Evolutionary conservation across 2,888 invertebrate genomes (phyloP).

Genomic region (Heliconius hortense): DNA sequence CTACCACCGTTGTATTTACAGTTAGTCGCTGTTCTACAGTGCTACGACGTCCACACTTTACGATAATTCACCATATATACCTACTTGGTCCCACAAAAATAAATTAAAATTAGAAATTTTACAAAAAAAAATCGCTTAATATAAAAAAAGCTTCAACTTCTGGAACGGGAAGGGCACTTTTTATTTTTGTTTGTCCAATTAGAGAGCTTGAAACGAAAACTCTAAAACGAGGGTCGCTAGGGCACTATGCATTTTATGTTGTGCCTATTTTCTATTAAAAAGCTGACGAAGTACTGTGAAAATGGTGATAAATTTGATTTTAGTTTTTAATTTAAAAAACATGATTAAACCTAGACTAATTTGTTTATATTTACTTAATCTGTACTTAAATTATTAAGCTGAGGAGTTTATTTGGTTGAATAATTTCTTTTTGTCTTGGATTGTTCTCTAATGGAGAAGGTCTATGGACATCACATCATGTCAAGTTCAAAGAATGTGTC

Average conservation of each 20-base stretch:
- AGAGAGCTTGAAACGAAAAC: slow-evolving; percentile 37
- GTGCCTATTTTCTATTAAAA: slow-evolving; percentile 12
- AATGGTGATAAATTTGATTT: background rate
- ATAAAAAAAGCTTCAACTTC: slow-evolving; percentile 27
- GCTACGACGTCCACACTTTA: too few relatives aligned
- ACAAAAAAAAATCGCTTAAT: slow-evolving; percentile 19
- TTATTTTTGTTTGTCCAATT: slow-evolving; percentile 43
- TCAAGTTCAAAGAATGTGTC: too few relatives aligned
- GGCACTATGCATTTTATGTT: slow-evolving; percentile 30
- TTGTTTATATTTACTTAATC: background rate
- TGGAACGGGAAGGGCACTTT: slow-evolving; percentile 35
- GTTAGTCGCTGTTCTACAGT: too few relatives aligned
- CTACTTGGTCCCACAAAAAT: background rate
- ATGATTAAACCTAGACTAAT: background rate
- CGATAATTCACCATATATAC: too few relatives aligned
- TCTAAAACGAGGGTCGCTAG: slow-evolving; percentile 25
- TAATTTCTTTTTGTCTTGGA: background rate
- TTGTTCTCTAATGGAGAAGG: too few relatives aligned
- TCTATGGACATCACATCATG: too few relatives aligned
- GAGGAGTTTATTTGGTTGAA: background rate
- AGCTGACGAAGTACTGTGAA: slow-evolving; percentile 11
- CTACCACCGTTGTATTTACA: too few relatives aligned
- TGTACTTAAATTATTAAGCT: background rate
- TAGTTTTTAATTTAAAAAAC: background rate
- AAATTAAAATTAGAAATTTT: background rate